These are phyloP conservation scores for Rhynchonycteris naso DNA, from an alignment of 2,797 vertebrate genomes.

Conservation along the genomic window DNA sequence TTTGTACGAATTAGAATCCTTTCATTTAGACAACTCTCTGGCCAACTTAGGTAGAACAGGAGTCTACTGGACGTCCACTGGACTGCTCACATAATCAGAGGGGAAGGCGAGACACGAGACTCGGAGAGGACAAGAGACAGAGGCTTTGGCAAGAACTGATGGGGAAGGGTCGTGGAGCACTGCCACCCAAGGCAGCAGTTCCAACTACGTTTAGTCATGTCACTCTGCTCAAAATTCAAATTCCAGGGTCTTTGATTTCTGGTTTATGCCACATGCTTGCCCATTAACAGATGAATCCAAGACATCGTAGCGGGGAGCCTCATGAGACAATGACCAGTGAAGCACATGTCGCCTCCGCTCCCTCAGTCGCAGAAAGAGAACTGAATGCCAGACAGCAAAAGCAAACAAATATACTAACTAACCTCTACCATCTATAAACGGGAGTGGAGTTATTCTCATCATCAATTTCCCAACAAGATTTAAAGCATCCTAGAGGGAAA, in stretches of 20 bases:
- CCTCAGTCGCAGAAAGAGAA: not conserved
- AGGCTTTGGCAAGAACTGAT: not conserved
- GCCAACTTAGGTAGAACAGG: not conserved
- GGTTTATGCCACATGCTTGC: not conserved
- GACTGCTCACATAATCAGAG: not conserved
- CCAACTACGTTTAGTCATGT: not conserved
- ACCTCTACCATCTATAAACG: not conserved
- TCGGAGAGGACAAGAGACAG: not conserved
- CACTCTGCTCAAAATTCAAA: not conserved
- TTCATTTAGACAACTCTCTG: not conserved
- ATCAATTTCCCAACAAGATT: not conserved
- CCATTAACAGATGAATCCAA: not conserved
- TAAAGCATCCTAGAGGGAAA: not conserved
- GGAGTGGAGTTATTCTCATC: not conserved
- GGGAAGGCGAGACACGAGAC: not conserved
- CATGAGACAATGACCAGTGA: not conserved
- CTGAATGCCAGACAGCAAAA: not conserved
- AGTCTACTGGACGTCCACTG: not conserved
- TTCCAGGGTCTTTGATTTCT: not conserved
- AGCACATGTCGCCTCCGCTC: rapidly evolving
- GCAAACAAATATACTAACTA: not conserved
- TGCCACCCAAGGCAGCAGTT: not conserved
- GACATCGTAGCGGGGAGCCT: not conserved
- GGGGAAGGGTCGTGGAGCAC: not conserved
- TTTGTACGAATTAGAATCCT: not conserved